Base-by-base conservation (phyloP, 2,888 invertebrate species). In the Spialia ferax region DNA sequence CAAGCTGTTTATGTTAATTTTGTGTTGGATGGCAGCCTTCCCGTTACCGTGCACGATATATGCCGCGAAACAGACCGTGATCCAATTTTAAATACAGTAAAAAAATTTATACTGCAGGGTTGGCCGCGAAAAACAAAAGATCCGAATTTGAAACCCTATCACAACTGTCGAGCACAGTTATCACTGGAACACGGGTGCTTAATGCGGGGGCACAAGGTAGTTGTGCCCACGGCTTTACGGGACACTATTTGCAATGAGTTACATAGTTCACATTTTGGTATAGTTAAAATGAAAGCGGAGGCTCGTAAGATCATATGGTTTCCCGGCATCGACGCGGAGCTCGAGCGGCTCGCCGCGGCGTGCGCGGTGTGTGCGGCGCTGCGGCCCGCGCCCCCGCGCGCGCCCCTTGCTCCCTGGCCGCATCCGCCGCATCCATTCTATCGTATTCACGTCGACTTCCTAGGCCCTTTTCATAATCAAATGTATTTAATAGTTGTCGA, bases 221-320 rank as follows among this genome's bases (percentile, higher is more conserved):
- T 71, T 0, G 62, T 71, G 18, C 71, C 71, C 2, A 10, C 22
- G 10, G 15, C 32, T 6, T 62, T 65, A 54, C 61, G 54, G 7
- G 23, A 61, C 18, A 56, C 45, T 22, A n/a, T 70, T 6, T 32
- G 57, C 5, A n/a, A 11, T 4, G 70, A 70, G 11, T 38, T 67
- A 48, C 67, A 71, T 35, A 57, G 29, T 10, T 63, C 64, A 10
- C 67, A 68, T 61, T 63, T 71, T 15, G 71, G 71, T 6, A 42
- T 71, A 2, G 69, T 69, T 8, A 71, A 70, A 63, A 70, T 65
- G 57, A 71, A 71, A 32, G 70, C 73, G 13, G 70, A 67, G 62
- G 71, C 69, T 10, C 68, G 73, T 15, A 13, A 23, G 7, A 20
- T 64, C 8, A 18, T 73, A 13, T 71, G 70, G 71, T 73, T 69